Base-by-base conservation (phyloP, 2,113 vertebrate genomes). In the Colossoma macropomum region DNA sequence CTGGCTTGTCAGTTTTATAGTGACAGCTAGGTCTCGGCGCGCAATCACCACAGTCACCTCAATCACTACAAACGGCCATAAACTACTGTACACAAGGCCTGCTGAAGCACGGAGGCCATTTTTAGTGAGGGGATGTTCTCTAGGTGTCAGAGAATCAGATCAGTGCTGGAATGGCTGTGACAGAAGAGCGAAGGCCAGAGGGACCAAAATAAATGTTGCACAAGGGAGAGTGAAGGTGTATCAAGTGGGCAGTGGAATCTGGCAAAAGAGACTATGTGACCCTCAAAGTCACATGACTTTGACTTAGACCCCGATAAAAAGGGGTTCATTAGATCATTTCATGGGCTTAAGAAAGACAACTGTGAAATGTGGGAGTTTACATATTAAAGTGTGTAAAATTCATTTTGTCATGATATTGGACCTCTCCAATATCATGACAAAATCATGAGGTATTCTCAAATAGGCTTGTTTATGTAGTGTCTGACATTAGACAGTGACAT, bases 191-290 rank as follows among this genome's bases (percentile, higher is more conserved):
- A 90, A 89, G 86, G 87, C 68, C 72, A 69, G 28, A n/a, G 10
- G 60, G 50, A 52, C 52, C 81, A 52, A 88, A 86, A 90, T 74
- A 80, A 77, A 88, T 86, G 73, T 76, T 79, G 77, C 69, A 38
- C 77, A 79, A 75, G 65, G 60, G 81, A 84, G 83, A 75, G 79
- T 76, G 84, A 82, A 85, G 84, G 83, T 88, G 87, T 81, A 88
- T 90, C 78, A 88, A 86, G 77, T 70, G 60, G 25, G 84, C 60
- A 56, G 41, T 45, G 41, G 10, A 45, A 45, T 45, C 10, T 5
- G 41, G 10, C 41, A 45, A 11, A 38, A 38, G 74, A 76, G 62
- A 86, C 85, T 82, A 72, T 84, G 77, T 78, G 75, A 82, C 41
- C 77, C 28, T n/a, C 72, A 76, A 85, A n/a, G 68, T 54, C 76